Percentiles rank a stretch among this genome's conserved stretches.
phyloP scores from a whole-genome alignment of 2,888 invertebrate species.

The Listrodromus nycthemerus region DNA sequence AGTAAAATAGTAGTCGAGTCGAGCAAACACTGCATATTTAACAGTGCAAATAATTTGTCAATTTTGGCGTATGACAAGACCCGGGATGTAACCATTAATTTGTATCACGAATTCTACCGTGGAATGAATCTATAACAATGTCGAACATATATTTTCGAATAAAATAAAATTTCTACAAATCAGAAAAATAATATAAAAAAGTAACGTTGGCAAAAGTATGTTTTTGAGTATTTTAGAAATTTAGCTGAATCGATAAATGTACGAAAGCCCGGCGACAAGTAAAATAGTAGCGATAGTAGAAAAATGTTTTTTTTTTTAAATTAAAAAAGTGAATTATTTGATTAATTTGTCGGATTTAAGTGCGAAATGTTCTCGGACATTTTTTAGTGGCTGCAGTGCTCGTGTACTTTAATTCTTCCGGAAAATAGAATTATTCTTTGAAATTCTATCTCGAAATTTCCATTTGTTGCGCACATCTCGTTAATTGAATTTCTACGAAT shows the following conservation, averaged over 20 bases:
- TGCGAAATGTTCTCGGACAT: not conserved
- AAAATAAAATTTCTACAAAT: not conserved
- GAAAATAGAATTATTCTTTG: not conserved
- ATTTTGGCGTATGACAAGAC: not conserved
- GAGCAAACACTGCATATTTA: not conserved
- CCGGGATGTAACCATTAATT: not conserved
- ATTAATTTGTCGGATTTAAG: not conserved
- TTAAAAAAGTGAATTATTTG: not conserved
- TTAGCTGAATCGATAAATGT: not conserved
- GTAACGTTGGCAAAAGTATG: too few species aligned
- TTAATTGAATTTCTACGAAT: conserved; percentile 9
- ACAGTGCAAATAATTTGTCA: not conserved
- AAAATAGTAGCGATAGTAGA: not conserved
- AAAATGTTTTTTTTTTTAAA: not conserved
- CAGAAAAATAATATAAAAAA: not conserved
- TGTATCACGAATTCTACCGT: not conserved
- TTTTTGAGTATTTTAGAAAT: not conserved
- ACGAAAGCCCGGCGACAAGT: not conserved
- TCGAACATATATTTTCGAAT: not conserved
- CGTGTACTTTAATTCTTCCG: not conserved
- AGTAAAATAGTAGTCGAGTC: too few species aligned
- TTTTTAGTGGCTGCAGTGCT: not conserved
- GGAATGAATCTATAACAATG: not conserved
- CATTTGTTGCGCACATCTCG: not conserved
- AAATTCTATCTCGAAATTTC: not conserved